Evolutionary conservation across 2,113 vertebrate genomes (phyloP), one percentile per base, ranked within the genome.

Genomic region (Amazona vittata): DNA sequence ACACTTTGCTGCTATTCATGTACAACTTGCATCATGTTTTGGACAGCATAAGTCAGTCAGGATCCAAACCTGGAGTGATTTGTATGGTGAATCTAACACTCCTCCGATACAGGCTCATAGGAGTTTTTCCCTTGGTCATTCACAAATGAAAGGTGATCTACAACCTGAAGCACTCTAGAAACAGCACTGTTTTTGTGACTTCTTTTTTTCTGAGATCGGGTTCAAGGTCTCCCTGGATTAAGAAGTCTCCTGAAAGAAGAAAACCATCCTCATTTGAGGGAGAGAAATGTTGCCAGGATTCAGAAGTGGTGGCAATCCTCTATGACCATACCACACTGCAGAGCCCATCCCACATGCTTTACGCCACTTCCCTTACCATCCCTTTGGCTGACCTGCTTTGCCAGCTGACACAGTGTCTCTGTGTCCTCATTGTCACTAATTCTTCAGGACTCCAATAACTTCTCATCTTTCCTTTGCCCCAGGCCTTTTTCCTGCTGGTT

Each of bases 341-440:
- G 59, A 75, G 37, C 46, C 46, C 39, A 43, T n/a, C 62, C 37
- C 41, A 19, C 7, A 1, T 15, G 25, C 41, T 81, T 92, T 20
- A 9, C 46, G n/a, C 10, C 18, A 21, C 24, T 70, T 74, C 31
- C 29, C 19, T 67, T 21, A 21, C 12, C 53, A 25, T 10, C 4
- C 18, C 31, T 62, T 49, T 37, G 24, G 18, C 53, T 88, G 52
- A 92, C 15, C 33, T 75, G 60, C 39, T 84, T 65, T 91, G 21
- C 35, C 65, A 84, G 46, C 21, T 78, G 62, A 73, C 5, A 0
- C 0, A 0, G 6, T 26, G 52, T 79, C 52, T 91, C 33, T 1
- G 0, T 22, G 44, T 47, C 35, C 25, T 94, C 4, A 0, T 12
- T 29, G 44, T 49, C 2, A 2, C n/a, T 69, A 31, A n/a, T 67